These are phyloP conservation scores for Tetranychus truncatus DNA, from an alignment of 2,888 invertebrate species.

Conservation along the genomic window DNA sequence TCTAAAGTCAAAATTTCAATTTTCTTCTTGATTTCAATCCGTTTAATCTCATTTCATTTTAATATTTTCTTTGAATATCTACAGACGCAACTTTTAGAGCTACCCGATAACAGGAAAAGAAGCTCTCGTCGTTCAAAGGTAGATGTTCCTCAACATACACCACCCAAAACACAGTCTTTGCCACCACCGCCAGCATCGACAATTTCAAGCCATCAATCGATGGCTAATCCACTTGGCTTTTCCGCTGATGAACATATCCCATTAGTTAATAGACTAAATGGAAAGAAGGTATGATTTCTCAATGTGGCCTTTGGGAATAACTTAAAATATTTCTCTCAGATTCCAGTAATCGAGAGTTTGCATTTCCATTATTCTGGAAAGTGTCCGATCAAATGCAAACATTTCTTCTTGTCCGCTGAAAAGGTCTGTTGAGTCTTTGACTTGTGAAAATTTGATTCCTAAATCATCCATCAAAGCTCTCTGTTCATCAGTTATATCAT, in stretches of 20 bases:
- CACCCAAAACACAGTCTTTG: background rate
- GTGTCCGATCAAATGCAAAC: slow-evolving; percentile 84
- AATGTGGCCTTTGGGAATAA: background rate
- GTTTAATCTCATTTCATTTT: background rate
- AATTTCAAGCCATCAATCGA: background rate
- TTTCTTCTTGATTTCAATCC: no score
- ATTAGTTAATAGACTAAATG: slow-evolving; percentile 77
- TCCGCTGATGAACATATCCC: slow-evolving; percentile 70
- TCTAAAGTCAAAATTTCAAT: no score
- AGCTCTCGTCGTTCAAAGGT: slow-evolving; percentile 42
- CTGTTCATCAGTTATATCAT: slow-evolving; percentile 50
- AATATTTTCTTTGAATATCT: slow-evolving; percentile 9
- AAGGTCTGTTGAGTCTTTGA: slow-evolving; percentile 53
- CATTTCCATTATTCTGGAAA: slow-evolving; percentile 88
- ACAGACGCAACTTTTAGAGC: slow-evolving; percentile 26
- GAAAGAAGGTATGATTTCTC: slow-evolving; percentile 45
- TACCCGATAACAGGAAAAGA: slow-evolving; percentile 28
- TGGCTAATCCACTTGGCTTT: slow-evolving; percentile 45
- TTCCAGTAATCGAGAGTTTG: slow-evolving; percentile 86
- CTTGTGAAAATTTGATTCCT: slow-evolving; percentile 42
- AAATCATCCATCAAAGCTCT: slow-evolving; percentile 87
- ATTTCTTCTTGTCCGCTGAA: slow-evolving; percentile 95
- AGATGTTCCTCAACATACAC: background rate
- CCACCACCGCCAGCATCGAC: background rate
- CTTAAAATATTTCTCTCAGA: slow-evolving; percentile 5